A percentile compares a stretch with the other conserved stretches of the same genome.
Conservation (phyloP, 1,140 invertebrate species). For the Ceratina australensis region DNA sequence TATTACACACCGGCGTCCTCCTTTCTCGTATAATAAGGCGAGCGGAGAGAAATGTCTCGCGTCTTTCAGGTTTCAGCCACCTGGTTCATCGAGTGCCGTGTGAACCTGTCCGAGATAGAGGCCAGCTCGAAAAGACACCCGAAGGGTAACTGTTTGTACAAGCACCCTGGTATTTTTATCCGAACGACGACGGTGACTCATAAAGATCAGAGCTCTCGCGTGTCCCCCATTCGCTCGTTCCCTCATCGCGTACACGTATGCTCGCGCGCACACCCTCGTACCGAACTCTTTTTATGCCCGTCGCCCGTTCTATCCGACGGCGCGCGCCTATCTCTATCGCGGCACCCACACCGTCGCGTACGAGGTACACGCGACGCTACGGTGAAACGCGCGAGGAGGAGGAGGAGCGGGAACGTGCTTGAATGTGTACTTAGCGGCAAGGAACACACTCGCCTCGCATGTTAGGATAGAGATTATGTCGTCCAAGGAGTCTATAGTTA, state of each 20-base stretch:
- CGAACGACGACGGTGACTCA: slow-evolving; percentile 70
- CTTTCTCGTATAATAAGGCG: slow-evolving; percentile 17
- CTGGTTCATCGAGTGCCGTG: slow-evolving; percentile 64
- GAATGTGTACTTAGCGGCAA: slow-evolving; percentile 71
- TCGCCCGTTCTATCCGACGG: background rate
- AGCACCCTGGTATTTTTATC: slow-evolving; percentile 72
- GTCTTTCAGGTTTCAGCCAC: slow-evolving; percentile 62
- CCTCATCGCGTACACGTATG: slow-evolving; percentile 29
- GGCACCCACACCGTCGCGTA: slow-evolving; percentile 4
- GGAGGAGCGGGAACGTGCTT: slow-evolving; percentile 43
- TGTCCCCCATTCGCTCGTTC: slow-evolving; percentile 45
- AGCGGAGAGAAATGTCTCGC: background rate
- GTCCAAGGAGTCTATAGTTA: slow-evolving; percentile 71
- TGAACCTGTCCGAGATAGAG: slow-evolving; percentile 62
- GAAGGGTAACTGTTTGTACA: slow-evolving; percentile 72
- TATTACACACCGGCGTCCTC: slow-evolving; percentile 19
- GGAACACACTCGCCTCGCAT: slow-evolving; percentile 64
- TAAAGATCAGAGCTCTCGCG: slow-evolving; percentile 66
- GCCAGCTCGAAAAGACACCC: slow-evolving; percentile 62
- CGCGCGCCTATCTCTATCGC: background rate
- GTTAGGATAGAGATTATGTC: slow-evolving; percentile 71
- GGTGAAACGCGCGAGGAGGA: slow-evolving; percentile 22
- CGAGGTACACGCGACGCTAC: background rate
- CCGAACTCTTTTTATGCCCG: slow-evolving; percentile 22
- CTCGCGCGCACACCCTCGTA: slow-evolving; percentile 26